Base-by-base conservation (phyloP, 2,888 invertebrate species). In the Ormia ochracea region DNA sequence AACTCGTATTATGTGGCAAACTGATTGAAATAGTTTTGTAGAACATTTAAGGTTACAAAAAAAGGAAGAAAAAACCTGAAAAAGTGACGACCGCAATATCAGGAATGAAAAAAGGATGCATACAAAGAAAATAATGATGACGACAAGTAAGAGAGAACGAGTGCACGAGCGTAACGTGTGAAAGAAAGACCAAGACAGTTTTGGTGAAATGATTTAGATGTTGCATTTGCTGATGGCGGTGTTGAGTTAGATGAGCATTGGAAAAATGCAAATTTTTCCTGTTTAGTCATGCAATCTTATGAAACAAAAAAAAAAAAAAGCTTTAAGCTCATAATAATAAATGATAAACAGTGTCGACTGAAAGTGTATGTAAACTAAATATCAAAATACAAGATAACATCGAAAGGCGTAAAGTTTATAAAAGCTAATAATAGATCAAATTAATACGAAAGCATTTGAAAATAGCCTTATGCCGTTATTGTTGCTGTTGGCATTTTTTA, bases 11-110 rank as follows among this genome's bases (percentile, higher is more conserved):
- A 54, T 50, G 50, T 54, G 41, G 21, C 54, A 45, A 58, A 72
- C 36, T 76, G 72, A 76, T 56, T 69, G 48, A 76, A 63, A 76
- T 63, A 76, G 61, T 69, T 63, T 61, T 38, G 33, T 52, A 31
- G 38, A 69, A 69, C 38, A 31, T 69, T 63, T 38, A 56, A 48
- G 48, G 36, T 48, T 41, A 23, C 1, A 17, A 54, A 63, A 26
- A 52, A 58, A 58, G 21, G 12, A 26, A 52, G n/a, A 26, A 21
- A 31, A 17, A 52, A 6, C 17, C n/a, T 17, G 31, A 54, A 54
- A 61, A 50, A 54, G 45, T 36, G 33, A 23, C 23, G 21, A 56
- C 17, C 17, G 52, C 28, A 68, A n/a, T 31, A 23, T 14, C 43
- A 63, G 36, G 56, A 41, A 59, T 19, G 14, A 28, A 48, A 56